These are phyloP conservation scores for Aldabrachelys gigantea DNA, from an alignment of 2,113 vertebrate genomes.

Conservation along the genomic window DNA sequence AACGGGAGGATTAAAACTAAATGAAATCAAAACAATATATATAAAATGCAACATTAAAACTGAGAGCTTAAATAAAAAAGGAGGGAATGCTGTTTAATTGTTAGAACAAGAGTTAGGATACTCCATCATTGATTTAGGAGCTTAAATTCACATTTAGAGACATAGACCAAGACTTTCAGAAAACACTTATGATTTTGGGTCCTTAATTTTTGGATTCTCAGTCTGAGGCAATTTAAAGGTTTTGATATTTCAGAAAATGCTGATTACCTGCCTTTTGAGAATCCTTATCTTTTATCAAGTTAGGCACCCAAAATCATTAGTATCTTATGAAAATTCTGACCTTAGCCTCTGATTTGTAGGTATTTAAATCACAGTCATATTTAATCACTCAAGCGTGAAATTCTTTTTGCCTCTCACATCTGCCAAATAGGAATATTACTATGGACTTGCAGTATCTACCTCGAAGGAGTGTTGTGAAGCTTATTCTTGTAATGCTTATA, in stretches of 20 bases:
- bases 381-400: not conserved
- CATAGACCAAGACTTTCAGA: not conserved
- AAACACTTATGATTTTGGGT: not conserved
- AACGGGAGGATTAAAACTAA: not conserved
- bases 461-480: not conserved
- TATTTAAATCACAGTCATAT: not conserved
- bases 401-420: not conserved
- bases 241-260: not conserved
- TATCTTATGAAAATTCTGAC: not conserved
- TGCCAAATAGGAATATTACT: not conserved
- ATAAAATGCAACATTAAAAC: not conserved
- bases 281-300: not conserved
- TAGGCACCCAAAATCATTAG: not conserved
- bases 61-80: not conserved
- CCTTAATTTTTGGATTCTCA: not conserved
- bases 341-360: not conserved
- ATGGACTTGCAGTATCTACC: not conserved
- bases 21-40: not conserved
- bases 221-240: not conserved
- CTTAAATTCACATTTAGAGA: not conserved
- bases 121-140: not conserved
- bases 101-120: not conserved
- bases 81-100: not conserved
- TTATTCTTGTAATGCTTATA: not conserved
- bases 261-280: not conserved